Evolutionary conservation across 2,113 vertebrate genomes (phyloP).

Genomic region (Hyaena hyaena): DNA sequence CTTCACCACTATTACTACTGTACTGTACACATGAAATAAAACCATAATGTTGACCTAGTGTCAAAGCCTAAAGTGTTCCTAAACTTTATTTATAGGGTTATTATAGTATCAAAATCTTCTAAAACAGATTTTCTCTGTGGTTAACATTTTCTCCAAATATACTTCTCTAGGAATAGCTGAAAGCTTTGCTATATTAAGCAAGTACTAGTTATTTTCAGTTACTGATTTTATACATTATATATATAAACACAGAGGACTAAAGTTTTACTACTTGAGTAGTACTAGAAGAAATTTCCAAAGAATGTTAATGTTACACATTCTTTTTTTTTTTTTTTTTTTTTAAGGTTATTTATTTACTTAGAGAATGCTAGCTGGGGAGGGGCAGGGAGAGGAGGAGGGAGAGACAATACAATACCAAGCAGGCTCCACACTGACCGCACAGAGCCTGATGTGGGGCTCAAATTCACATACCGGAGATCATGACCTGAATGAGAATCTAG

Average conservation of each 20-base stretch:
- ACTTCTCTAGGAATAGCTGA: neutral
- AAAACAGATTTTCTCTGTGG: neutral
- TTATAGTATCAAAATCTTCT: constrained; percentile 20
- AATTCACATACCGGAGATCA: too few species aligned
- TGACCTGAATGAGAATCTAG: too few species aligned
- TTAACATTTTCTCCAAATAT: constrained; percentile 33
- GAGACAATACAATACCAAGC: too few species aligned
- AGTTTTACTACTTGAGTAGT: neutral
- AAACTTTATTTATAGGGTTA: constrained; percentile 15
- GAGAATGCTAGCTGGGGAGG: too few species aligned
- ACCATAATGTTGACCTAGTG: neutral
- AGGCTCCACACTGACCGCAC: too few species aligned
- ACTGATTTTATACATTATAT: neutral
- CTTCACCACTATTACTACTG: neutral
- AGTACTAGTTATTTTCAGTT: neutral
- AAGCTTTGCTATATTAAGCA: neutral
- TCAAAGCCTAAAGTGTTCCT: constrained; percentile 36
- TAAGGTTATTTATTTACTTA: too few species aligned
- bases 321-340: too few species aligned
- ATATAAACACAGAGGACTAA: constrained; percentile 18
- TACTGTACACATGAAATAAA: constrained; percentile 6
- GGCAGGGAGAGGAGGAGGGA: too few species aligned
- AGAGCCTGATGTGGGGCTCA: too few species aligned
- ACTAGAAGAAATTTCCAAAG: constrained; percentile 33
- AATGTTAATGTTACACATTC: neutral